Evolutionary conservation across 1,140 invertebrate species (phyloP).

Genomic region (Drosophila bipectinata): DNA sequence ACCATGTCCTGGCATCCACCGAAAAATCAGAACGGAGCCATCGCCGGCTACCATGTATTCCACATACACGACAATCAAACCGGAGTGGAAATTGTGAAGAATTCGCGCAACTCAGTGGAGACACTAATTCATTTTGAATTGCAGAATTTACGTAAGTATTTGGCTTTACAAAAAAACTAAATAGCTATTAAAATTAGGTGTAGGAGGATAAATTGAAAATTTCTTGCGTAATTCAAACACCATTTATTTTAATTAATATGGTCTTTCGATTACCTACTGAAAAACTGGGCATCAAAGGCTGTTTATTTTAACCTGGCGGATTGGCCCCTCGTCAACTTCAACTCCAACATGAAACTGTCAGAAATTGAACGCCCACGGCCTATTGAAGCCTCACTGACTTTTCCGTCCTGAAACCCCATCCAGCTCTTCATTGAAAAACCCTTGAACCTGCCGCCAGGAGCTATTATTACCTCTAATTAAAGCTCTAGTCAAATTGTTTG

Average conservation of each 20-base stretch:
- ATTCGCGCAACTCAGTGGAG: slow-evolving; percentile 83
- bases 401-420: neutral
- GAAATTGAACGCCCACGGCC: slow-evolving; percentile 17
- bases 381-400: neutral
- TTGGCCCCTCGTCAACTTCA: slow-evolving; percentile 29
- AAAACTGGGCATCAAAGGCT: slow-evolving; percentile 27
- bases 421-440: slow-evolving; percentile 4
- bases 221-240: neutral
- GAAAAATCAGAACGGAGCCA: slow-evolving; percentile 88
- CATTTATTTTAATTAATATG: slow-evolving; percentile 12
- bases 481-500: slow-evolving; percentile 74
- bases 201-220: neutral
- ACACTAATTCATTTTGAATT: slow-evolving; percentile 85
- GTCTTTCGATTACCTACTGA: neutral
- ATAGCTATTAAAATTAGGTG: neutral
- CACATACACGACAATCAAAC: slow-evolving; percentile 89
- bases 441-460: slow-evolving; percentile 12
- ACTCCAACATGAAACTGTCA: slow-evolving; percentile 28
- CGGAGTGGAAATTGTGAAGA: slow-evolving; percentile 86
- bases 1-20: slow-evolving; percentile 92
- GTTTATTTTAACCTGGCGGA: slow-evolving; percentile 8
- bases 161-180: neutral
- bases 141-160: slow-evolving; percentile 87
- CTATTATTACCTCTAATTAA: slow-evolving; percentile 68
- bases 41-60: slow-evolving; percentile 89